Conservation (phyloP, 2,113 vertebrate genomes). For the Phoenicopterus ruber region DNA sequence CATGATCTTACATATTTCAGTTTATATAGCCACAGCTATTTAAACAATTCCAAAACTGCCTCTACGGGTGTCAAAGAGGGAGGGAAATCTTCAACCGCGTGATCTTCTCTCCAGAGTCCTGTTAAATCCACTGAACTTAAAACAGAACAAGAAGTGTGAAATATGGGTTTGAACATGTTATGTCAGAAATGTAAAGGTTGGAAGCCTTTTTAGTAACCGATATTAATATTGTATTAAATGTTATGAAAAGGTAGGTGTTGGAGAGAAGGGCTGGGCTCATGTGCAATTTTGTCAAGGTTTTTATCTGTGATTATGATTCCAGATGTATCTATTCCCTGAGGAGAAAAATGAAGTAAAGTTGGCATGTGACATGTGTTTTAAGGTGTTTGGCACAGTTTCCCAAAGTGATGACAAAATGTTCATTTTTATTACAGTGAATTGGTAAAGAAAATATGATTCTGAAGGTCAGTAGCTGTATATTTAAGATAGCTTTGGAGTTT, state of each 20-base stretch:
- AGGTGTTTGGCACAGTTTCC: slow-evolving; percentile 79
- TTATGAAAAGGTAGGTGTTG: slow-evolving; percentile 74
- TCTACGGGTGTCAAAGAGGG: slow-evolving; percentile 73
- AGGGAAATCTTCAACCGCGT: slow-evolving; percentile 75
- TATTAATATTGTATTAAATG: slow-evolving; percentile 83
- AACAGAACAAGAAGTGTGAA: slow-evolving; percentile 80
- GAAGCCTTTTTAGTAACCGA: slow-evolving; percentile 76
- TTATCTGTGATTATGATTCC: slow-evolving; percentile 82
- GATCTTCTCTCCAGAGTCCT: slow-evolving; percentile 78
- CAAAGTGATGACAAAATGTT: slow-evolving; percentile 81
- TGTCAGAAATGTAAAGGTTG: slow-evolving; percentile 76
- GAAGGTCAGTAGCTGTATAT: slow-evolving; percentile 62
- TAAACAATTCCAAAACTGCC: slow-evolving; percentile 73
- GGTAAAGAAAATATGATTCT: slow-evolving; percentile 64
- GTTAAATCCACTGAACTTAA: slow-evolving; percentile 82
- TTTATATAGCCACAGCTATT: slow-evolving; percentile 60
- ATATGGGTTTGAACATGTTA: slow-evolving; percentile 79
- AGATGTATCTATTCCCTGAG: slow-evolving; percentile 76
- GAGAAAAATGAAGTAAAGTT: slow-evolving; percentile 76
- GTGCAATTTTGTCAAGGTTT: slow-evolving; percentile 80
- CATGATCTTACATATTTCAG: not conserved
- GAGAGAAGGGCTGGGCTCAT: slow-evolving; percentile 71
- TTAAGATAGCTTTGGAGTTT: slow-evolving; percentile 36
- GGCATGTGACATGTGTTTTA: slow-evolving; percentile 82
- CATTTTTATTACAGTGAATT: slow-evolving; percentile 74